phyloP scores from a whole-genome alignment of 2,113 vertebrate genomes.

The Sturnira hondurensis region DNA sequence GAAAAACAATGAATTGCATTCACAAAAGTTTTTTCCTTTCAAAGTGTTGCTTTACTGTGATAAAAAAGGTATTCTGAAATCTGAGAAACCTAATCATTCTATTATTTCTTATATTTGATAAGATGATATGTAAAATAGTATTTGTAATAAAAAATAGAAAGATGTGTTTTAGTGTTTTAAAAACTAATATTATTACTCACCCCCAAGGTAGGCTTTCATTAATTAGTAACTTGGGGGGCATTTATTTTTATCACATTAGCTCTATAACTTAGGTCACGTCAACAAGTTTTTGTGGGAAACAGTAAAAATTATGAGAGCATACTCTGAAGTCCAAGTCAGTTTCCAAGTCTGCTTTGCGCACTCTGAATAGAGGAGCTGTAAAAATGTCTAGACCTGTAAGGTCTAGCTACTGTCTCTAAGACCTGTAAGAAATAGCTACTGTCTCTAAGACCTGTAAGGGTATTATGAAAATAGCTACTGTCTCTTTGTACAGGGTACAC shows the following conservation, averaged over 20 bases:
- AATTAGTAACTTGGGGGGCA: not conserved
- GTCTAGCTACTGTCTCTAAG: no score
- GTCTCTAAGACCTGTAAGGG: not conserved
- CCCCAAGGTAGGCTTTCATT: not conserved
- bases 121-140: not conserved
- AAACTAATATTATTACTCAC: not conserved
- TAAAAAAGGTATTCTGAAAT: not conserved
- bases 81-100: not conserved
- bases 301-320: not conserved
- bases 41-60: not conserved
- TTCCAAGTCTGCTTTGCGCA: not conserved
- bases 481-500: not conserved
- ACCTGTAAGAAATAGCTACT: not conserved
- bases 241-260: not conserved
- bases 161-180: not conserved
- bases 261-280: not conserved
- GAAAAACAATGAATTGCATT: not conserved
- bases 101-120: not conserved
- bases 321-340: not conserved
- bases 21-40: not conserved
- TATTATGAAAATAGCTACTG: not conserved
- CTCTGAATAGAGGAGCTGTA: not conserved
- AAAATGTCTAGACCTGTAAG: not conserved
- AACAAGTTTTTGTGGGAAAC: not conserved
- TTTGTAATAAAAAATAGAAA: not conserved